Conservation (phyloP, 2,797 vertebrate species). For the Etheostoma perlongum region DNA sequence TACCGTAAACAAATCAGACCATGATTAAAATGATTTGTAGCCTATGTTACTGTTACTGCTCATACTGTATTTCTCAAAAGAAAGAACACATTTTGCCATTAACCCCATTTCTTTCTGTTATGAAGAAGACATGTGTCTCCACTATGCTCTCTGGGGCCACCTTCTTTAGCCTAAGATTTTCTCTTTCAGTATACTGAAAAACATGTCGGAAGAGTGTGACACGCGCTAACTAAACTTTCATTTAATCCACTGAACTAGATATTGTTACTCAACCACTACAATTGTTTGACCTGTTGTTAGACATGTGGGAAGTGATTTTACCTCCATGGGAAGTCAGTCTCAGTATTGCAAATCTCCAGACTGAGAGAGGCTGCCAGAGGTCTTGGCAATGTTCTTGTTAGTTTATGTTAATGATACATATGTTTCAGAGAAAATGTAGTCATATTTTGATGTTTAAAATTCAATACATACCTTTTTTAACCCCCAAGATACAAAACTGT, state of each 20-base stretch:
- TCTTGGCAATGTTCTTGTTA: slow-evolving; percentile 46
- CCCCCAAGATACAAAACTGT: slow-evolving; percentile 19
- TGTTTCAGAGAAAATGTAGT: background rate
- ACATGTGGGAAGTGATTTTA: background rate
- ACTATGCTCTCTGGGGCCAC: slow-evolving; percentile 4
- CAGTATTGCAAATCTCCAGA: background rate
- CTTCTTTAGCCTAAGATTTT: background rate
- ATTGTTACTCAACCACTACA: background rate
- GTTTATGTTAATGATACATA: slow-evolving; percentile 58
- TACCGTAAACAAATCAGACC: slow-evolving; percentile 22
- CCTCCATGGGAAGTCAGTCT: slow-evolving; percentile 3
- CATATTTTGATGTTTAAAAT: slow-evolving; percentile 26
- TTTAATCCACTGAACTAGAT: slow-evolving; percentile 3
- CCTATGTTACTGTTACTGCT: background rate
- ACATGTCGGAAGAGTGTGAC: background rate
- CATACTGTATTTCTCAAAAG: slow-evolving; percentile 26
- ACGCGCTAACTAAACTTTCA: background rate
- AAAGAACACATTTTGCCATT: slow-evolving; percentile 12
- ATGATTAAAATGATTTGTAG: slow-evolving; percentile 35
- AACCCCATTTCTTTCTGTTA: slow-evolving; percentile 8
- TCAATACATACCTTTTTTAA: slow-evolving; percentile 1
- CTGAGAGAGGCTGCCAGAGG: background rate
- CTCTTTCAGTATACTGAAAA: background rate
- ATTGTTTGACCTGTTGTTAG: background rate
- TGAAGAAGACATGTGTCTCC: slow-evolving; percentile 21